A percentile compares a stretch with the other conserved stretches of the same genome.
Conservation (phyloP, 2,888 invertebrate species). For the Caradrina kadenii region DNA sequence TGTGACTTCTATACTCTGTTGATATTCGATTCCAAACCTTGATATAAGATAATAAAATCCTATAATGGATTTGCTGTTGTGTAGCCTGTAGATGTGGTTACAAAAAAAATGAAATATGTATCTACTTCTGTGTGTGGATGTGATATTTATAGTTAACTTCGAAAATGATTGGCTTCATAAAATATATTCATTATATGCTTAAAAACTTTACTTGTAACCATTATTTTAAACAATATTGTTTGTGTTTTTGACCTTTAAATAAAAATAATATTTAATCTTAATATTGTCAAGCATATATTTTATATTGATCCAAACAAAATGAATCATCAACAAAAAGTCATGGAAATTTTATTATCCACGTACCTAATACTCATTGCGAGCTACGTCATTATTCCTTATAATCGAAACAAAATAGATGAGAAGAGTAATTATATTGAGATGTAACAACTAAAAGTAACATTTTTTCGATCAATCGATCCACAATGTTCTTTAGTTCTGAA, state of each 20-base stretch:
- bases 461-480: slow-evolving; percentile 70
- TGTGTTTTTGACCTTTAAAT: background rate
- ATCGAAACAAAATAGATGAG: slow-evolving; percentile 7
- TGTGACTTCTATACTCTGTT: slow-evolving; percentile 64
- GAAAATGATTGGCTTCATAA: slow-evolving; percentile 40
- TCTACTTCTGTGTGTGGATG: slow-evolving; percentile 73
- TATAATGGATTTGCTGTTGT: slow-evolving; percentile 85
- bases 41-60: slow-evolving; percentile 86
- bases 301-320: slow-evolving; percentile 16
- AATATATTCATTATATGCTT: slow-evolving; percentile 5
- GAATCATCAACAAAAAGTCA: slow-evolving; percentile 26
- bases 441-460: slow-evolving; percentile 13
- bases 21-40: slow-evolving; percentile 83
- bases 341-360: slow-evolving; percentile 19
- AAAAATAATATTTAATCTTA: slow-evolving; percentile 7
- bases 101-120: slow-evolving; percentile 76
- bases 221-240: slow-evolving; percentile 8
- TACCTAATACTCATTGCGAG: background rate
- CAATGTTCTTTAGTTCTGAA: slow-evolving; percentile 79
- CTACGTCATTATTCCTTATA: slow-evolving; percentile 11
- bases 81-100: slow-evolving; percentile 78
- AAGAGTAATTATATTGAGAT: background rate
- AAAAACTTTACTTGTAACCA: background rate
- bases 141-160: slow-evolving; percentile 52
- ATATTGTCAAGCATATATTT: slow-evolving; percentile 1